These are phyloP conservation scores for Eupeodes latifasciatus DNA, from an alignment of 2,888 invertebrate genomes.

Conservation along the genomic window DNA sequence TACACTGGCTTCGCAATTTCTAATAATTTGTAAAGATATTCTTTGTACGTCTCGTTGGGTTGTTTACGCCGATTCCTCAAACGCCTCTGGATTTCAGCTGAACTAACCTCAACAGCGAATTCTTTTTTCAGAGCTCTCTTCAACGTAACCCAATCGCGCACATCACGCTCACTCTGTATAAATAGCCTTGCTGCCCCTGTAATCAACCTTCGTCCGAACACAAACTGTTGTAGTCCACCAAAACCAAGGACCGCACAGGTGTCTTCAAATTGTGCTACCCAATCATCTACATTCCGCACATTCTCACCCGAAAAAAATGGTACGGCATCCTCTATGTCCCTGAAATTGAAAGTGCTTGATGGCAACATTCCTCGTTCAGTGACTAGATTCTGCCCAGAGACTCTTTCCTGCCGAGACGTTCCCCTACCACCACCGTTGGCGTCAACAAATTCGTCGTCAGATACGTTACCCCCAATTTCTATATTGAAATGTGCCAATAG, in stretches of 20 bases:
- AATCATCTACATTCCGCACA: background rate
- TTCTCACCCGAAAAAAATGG: background rate
- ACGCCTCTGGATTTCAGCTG: background rate
- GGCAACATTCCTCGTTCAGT: background rate
- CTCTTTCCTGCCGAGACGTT: background rate
- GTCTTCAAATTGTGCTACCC: background rate
- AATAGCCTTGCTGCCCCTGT: too few relatives aligned
- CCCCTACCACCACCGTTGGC: too few relatives aligned
- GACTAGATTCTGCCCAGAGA: background rate
- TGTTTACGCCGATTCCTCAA: background rate
- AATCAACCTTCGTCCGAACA: too few relatives aligned
- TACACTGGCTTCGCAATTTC: background rate
- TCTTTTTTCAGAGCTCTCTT: too few relatives aligned
- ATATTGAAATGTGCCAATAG: background rate
- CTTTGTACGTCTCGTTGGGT: background rate
- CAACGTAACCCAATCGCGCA: too few relatives aligned
- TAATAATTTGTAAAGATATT: background rate
- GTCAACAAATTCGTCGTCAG: background rate
- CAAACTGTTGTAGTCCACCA: too few relatives aligned
- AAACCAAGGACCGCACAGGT: too few relatives aligned
- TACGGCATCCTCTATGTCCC: background rate
- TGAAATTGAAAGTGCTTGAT: constrained; percentile 2
- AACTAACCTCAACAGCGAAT: background rate
- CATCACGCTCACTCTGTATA: too few relatives aligned
- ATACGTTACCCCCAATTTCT: background rate